Evolutionary conservation across 2,888 invertebrate genomes (phyloP).

Genomic region (Elaeidobius kamerunicus): DNA sequence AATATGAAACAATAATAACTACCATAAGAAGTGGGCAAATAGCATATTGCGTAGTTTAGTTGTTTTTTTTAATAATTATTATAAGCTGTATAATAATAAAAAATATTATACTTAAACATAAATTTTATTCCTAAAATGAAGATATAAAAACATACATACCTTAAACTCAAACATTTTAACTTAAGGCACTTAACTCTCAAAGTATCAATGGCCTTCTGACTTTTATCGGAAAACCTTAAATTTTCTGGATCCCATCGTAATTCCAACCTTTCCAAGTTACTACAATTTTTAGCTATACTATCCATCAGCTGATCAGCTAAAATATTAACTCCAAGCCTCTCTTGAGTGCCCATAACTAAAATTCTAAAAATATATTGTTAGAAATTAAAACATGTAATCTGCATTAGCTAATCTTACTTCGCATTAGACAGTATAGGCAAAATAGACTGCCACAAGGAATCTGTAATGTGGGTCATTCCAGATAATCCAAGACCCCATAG

Average conservation of each 20-base stretch:
- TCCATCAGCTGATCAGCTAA: constrained; percentile 98
- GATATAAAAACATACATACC: constrained; percentile 63
- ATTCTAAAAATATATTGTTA: constrained; percentile 62
- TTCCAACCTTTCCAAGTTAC: constrained; percentile 85
- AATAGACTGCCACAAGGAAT: constrained; percentile 96
- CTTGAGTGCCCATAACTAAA: constrained; percentile 95
- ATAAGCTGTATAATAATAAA: too few relatives aligned
- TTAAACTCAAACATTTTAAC: constrained; percentile 87
- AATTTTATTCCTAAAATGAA: too few relatives aligned
- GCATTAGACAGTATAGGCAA: constrained; percentile 88
- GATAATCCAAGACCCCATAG: constrained; percentile 84
- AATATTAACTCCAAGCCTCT: constrained; percentile 93
- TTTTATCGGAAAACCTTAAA: constrained; percentile 97
- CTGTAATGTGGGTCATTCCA: constrained; percentile 97
- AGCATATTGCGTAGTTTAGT: too few relatives aligned
- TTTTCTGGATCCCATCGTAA: constrained; percentile 99
- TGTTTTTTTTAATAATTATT: too few relatives aligned
- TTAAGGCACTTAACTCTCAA: constrained; percentile 93
- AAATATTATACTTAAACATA: too few relatives aligned
- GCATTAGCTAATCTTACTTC: constrained; percentile 59
- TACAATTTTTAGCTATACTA: constrained; percentile 90
- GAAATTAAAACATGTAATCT: background rate
- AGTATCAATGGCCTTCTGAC: constrained; percentile 98
- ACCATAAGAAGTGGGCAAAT: too few relatives aligned
- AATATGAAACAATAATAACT: too few relatives aligned